phyloP scores from a whole-genome alignment of 1,140 invertebrate genomes.

The Anastatus disparis region DNA sequence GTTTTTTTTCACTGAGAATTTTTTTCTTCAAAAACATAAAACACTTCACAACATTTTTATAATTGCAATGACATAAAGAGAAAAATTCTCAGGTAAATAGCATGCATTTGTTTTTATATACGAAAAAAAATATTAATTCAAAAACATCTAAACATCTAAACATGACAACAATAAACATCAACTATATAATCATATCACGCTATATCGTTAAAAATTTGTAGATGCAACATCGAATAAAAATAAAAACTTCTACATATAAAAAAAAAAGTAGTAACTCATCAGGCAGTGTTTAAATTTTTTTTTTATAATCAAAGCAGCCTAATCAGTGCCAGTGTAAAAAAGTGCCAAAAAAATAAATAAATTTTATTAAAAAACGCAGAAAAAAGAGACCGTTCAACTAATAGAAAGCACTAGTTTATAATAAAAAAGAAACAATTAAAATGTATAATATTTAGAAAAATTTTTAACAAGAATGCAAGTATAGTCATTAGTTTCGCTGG shows the following conservation, averaged over 20 bases:
- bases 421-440: neutral
- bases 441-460: neutral
- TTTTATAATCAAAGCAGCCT: constrained; percentile 18
- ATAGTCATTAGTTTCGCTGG: neutral
- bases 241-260: constrained; percentile 11
- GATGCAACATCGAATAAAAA: constrained; percentile 15
- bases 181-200: constrained; percentile 26
- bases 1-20: neutral
- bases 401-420: constrained; percentile 6
- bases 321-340: constrained; percentile 23
- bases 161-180: constrained; percentile 36
- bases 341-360: constrained; percentile 29
- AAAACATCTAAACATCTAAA: constrained; percentile 18
- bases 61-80: too few species aligned
- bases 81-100: neutral
- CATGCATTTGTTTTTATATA: neutral
- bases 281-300: constrained; percentile 11
- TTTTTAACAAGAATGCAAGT: neutral
- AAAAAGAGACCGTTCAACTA: neutral
- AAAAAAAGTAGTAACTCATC: constrained; percentile 13
- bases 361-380: constrained; percentile 27
- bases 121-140: too few species aligned
- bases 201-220: neutral
- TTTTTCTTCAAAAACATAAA: too few species aligned
- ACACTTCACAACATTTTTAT: too few species aligned